A percentile compares a stretch with the other conserved stretches of the same genome.
These are phyloP conservation scores for Beris morrisii DNA, from an alignment of 2,888 invertebrate genomes.

Conservation along the genomic window DNA sequence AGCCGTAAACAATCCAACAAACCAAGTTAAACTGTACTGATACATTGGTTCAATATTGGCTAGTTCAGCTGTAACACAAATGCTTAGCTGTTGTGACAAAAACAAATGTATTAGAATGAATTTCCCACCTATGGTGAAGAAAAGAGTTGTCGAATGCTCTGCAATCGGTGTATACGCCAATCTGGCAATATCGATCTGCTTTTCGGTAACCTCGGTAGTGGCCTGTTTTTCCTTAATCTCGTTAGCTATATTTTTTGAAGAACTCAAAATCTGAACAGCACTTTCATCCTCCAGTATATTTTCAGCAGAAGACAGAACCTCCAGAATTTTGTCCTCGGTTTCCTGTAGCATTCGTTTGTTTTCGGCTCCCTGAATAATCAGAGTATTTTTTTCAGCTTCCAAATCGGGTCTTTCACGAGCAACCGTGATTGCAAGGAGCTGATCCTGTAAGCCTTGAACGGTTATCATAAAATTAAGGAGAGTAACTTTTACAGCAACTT, in stretches of 20 bases:
- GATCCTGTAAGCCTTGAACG: constrained; percentile 83
- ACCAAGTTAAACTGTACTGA: constrained; percentile 94
- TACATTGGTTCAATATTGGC: constrained; percentile 97
- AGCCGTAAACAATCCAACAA: constrained; percentile 82
- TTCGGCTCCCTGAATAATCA: constrained; percentile 86
- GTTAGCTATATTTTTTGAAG: constrained; percentile 85
- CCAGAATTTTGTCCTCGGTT: constrained; percentile 88
- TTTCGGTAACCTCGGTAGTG: constrained; percentile 85
- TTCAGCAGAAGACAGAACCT: constrained; percentile 71
- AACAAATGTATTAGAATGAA: background rate
- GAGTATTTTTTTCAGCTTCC: constrained; percentile 84
- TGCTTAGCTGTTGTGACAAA: background rate
- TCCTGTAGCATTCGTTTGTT: constrained; percentile 81
- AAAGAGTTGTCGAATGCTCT: constrained; percentile 83
- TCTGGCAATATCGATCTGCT: constrained; percentile 83
- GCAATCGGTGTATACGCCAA: constrained; percentile 89
- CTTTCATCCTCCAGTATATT: constrained; percentile 90
- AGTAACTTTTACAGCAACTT: constrained; percentile 89
- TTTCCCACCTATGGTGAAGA: constrained; percentile 79
- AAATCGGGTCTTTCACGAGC: constrained; percentile 89
- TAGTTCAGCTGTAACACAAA: constrained; percentile 63
- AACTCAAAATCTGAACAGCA: constrained; percentile 83
- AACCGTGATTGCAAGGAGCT: constrained; percentile 85
- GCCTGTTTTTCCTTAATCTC: constrained; percentile 91
- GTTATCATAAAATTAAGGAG: constrained; percentile 93